phyloP scores from a whole-genome alignment of 2,113 vertebrate genomes.

The Passer domesticus region DNA sequence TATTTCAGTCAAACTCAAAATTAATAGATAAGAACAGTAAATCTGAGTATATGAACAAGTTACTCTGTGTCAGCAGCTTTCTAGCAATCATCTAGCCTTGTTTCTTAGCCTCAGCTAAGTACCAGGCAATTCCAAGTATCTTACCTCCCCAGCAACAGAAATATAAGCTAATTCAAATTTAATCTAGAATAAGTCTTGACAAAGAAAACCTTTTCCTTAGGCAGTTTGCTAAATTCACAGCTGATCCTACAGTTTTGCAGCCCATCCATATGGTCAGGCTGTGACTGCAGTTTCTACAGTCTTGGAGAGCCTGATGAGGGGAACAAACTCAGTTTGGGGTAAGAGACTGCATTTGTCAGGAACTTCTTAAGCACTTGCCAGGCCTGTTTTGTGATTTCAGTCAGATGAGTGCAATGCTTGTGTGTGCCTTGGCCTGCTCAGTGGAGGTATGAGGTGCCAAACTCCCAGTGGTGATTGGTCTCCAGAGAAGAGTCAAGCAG shows the following conservation, averaged over 20 bases:
- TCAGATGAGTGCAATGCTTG: background rate
- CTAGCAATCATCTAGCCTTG: background rate
- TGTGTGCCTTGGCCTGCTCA: background rate
- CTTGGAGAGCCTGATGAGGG: background rate
- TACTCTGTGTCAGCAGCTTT: background rate
- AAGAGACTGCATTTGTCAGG: background rate
- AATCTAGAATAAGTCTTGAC: background rate
- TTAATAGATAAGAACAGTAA: background rate
- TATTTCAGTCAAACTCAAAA: background rate
- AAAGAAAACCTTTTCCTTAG: background rate
- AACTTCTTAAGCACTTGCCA: background rate
- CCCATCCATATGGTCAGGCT: background rate
- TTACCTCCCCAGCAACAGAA: background rate
- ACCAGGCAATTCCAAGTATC: background rate
- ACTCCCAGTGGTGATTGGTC: background rate
- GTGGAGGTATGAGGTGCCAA: background rate
- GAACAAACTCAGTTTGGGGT: background rate
- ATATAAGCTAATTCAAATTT: background rate
- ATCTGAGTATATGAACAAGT: background rate
- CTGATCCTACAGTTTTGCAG: background rate
- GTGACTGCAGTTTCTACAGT: background rate
- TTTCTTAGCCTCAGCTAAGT: background rate
- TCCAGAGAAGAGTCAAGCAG: background rate
- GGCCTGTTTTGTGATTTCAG: background rate
- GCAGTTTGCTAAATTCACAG: background rate